Evolutionary conservation across 2,797 vertebrate genomes (phyloP).

Genomic region (Characodon lateralis): DNA sequence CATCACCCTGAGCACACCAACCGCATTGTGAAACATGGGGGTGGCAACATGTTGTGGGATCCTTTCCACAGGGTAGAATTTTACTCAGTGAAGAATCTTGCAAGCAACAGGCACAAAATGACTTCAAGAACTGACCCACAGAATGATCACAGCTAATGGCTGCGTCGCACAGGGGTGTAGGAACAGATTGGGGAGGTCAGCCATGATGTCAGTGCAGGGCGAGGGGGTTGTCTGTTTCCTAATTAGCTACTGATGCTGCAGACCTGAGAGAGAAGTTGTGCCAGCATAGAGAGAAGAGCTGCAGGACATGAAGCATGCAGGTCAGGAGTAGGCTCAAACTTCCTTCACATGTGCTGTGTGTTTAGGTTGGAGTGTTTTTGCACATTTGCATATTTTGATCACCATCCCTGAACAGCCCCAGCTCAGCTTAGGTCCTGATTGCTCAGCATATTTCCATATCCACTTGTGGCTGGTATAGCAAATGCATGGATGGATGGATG

Average conservation of each 20-base stretch:
- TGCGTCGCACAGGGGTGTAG: background rate
- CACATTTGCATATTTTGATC: background rate
- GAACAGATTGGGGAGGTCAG: slow-evolving; percentile 15
- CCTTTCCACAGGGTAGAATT: background rate
- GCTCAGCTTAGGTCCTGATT: slow-evolving; percentile 32
- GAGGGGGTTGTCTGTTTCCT: background rate
- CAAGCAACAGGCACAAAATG: background rate
- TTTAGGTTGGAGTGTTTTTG: background rate
- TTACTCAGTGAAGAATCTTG: background rate
- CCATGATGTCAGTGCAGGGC: background rate
- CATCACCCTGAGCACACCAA: too few species aligned
- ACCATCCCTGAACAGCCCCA: slow-evolving; percentile 34
- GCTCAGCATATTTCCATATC: slow-evolving; percentile 16
- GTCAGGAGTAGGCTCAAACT: background rate
- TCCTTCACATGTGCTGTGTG: background rate
- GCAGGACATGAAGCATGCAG: background rate
- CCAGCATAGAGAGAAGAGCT: slow-evolving; percentile 11
- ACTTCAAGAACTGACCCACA: background rate
- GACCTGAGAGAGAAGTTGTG: slow-evolving; percentile 2
- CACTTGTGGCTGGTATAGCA: background rate
- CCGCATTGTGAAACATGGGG: too few species aligned
- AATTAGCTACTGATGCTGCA: slow-evolving; percentile 19
- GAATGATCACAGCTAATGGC: background rate
- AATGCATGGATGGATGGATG: background rate
- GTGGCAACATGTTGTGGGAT: too few species aligned